Percentiles rank a stretch among this genome's conserved stretches.
Conservation (phyloP, 2,888 invertebrate species). For the Lutraria lutraria region DNA sequence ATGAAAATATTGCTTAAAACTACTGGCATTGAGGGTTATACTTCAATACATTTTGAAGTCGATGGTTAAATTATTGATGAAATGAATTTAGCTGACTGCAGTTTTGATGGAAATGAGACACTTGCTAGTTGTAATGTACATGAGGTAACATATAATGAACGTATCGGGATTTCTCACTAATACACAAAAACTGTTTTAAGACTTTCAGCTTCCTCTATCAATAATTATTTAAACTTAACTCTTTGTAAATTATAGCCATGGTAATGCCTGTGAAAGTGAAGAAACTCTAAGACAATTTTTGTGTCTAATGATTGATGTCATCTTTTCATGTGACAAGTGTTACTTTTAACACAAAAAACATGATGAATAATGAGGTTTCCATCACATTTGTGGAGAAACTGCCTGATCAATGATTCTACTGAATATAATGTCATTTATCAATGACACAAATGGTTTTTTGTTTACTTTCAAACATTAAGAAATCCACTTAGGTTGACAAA, state of each 20-base stretch:
- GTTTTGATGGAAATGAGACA: neutral
- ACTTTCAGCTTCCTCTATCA: neutral
- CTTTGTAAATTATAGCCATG: conserved; percentile 5
- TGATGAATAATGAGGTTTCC: conserved; percentile 44
- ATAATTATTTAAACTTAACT: conserved; percentile 28
- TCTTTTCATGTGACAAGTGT: conserved; percentile 40
- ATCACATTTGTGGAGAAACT: conserved; percentile 28
- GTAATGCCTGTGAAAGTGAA: conserved; percentile 5
- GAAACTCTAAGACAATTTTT: conserved; percentile 19
- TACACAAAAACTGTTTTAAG: neutral
- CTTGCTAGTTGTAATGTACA: neutral
- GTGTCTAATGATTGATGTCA: conserved; percentile 31
- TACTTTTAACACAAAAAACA: conserved; percentile 33
- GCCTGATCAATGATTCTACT: conserved; percentile 28
- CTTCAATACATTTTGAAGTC: neutral
- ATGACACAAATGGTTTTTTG: conserved; percentile 31
- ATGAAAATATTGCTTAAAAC: no score
- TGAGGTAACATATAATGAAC: neutral
- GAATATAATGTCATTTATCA: conserved; percentile 43
- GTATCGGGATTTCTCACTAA: neutral
- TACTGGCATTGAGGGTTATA: no score
- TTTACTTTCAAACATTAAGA: conserved; percentile 25
- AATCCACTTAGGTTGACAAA: conserved; percentile 28
- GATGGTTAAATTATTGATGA: conserved; percentile 1
- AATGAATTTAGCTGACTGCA: neutral